These are phyloP conservation scores for Pantala flavescens DNA, from an alignment of 1,140 invertebrate genomes.

Conservation along the genomic window DNA sequence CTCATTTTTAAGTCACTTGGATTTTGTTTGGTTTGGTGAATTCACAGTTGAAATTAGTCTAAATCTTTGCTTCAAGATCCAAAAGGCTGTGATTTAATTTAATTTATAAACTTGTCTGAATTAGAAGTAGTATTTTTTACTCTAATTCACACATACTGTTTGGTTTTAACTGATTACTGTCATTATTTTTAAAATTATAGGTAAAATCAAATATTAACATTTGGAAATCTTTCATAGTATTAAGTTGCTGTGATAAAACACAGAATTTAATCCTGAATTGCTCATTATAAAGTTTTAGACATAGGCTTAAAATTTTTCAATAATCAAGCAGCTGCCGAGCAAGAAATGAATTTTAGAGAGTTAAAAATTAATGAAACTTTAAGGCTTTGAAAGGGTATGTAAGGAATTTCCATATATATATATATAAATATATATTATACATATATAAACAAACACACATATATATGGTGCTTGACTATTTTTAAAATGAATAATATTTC, in stretches of 20 bases:
- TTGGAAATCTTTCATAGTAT: not conserved
- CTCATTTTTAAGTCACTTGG: conserved; percentile 1
- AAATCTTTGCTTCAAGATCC: not conserved
- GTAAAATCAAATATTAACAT: not conserved
- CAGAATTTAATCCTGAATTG: not conserved
- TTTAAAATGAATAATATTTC: too few species aligned
- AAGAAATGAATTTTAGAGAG: too few species aligned
- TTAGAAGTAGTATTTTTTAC: not conserved
- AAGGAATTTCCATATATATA: too few species aligned
- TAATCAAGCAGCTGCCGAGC: too few species aligned
- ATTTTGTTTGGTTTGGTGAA: not conserved
- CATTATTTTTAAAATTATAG: not conserved
- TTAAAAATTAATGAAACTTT: too few species aligned
- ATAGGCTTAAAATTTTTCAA: not conserved
- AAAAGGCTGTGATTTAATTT: conserved; percentile 9
- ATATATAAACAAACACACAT: too few species aligned
- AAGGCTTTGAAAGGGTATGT: too few species aligned
- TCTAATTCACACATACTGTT: not conserved
- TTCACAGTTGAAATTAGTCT: not conserved
- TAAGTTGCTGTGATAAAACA: not conserved
- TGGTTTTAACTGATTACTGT: not conserved
- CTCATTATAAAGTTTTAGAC: not conserved
- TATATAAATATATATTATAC: too few species aligned
- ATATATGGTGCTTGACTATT: too few species aligned
- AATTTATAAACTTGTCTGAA: conserved; percentile 5